These are phyloP conservation scores for Benthosema pterotum DNA, from an alignment of 2,797 vertebrate species.

Conservation along the genomic window DNA sequence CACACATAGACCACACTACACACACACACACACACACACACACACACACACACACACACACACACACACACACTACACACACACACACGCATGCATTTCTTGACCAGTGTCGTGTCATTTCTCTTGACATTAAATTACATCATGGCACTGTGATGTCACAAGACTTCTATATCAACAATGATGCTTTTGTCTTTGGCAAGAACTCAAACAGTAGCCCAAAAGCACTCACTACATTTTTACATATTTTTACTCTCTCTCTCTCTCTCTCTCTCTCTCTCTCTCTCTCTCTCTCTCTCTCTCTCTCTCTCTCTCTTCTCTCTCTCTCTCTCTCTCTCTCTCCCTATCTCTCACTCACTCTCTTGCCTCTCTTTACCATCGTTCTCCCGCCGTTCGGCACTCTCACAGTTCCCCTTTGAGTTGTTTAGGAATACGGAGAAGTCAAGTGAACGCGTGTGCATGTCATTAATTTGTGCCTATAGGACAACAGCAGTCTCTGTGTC, in stretches of 20 bases:
- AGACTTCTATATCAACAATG: conserved; percentile 58
- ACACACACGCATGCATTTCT: conserved; percentile 4
- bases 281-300: not conserved
- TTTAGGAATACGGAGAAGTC: not conserved
- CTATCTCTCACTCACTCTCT: not conserved
- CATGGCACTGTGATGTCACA: conserved; percentile 49
- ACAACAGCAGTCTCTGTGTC: conserved; percentile 37
- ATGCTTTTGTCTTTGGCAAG: conserved; percentile 56
- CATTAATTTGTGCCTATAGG: conserved; percentile 32
- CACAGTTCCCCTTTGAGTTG: not conserved
- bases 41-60: conserved; percentile 20
- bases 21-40: conserved; percentile 11
- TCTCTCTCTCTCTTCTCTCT: not conserved
- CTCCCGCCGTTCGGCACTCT: not conserved
- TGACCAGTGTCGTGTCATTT: conserved; percentile 71
- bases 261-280: not conserved
- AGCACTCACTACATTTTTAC: conserved; percentile 42
- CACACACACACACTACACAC: conserved; percentile 22
- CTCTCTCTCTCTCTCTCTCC: not conserved
- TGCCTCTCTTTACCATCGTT: not conserved
- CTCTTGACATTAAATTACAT: conserved; percentile 41
- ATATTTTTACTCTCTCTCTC: conserved; percentile 18
- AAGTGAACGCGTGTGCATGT: conserved; percentile 35
- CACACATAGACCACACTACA: conserved; percentile 21
- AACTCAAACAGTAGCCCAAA: conserved; percentile 27